Conservation (phyloP, 2,888 invertebrate genomes). For the Nowickia ferox region DNA sequence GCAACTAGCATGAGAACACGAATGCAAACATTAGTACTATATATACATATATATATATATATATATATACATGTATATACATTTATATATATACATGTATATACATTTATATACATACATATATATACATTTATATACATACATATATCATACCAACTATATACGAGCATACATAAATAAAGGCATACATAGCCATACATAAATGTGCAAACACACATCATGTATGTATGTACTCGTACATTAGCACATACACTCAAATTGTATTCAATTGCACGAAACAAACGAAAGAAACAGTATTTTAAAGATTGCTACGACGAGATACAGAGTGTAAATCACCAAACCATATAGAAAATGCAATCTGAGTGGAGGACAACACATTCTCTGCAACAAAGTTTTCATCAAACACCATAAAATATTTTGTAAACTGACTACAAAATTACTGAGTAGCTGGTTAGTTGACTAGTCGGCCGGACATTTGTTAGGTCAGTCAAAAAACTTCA, state of each 20-base stretch:
- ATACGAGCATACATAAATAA: not conserved
- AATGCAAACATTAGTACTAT: conserved; percentile 49
- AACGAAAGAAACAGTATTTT: conserved; percentile 32
- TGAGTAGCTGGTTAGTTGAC: not conserved
- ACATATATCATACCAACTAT: too few relatives aligned
- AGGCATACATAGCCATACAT: not conserved
- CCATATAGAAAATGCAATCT: conserved; percentile 41
- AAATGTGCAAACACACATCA: not conserved
- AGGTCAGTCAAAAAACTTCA: not conserved
- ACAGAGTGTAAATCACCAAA: conserved; percentile 44
- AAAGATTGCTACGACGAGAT: conserved; percentile 43
- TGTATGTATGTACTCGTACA: not conserved
- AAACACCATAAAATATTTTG: conserved; percentile 4
- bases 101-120: not conserved
- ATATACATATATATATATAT: conserved; percentile 5
- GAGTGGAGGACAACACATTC: conserved; percentile 35
- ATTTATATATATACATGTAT: not conserved
- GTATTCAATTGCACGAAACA: conserved; percentile 55
- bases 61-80: not conserved
- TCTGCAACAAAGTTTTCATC: not conserved
- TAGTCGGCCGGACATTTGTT: not conserved
- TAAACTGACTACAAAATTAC: conserved; percentile 14
- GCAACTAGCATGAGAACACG: conserved; percentile 54
- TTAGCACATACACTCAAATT: conserved; percentile 21
- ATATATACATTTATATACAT: not conserved